Evolutionary conservation across 2,113 vertebrate species (phyloP).

Genomic region (Taxidea taxus): DNA sequence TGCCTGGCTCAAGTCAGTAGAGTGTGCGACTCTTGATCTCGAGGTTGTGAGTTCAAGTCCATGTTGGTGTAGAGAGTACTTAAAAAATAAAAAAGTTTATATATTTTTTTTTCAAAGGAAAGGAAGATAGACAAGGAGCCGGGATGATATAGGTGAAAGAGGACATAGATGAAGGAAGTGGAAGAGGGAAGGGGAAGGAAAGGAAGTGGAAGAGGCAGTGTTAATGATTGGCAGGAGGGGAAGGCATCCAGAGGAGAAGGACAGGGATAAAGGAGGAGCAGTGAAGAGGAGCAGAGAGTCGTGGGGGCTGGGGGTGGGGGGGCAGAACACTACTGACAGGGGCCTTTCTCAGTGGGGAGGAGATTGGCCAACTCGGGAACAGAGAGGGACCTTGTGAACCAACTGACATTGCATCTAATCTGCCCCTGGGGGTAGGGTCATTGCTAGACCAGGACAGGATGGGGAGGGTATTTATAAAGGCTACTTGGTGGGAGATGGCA

Average conservation of each 20-base stretch:
- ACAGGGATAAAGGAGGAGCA: not conserved
- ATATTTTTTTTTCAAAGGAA: not conserved
- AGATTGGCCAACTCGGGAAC: not conserved
- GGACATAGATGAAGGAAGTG: not conserved
- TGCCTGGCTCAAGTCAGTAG: not conserved
- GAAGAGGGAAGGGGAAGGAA: not conserved
- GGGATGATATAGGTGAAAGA: not conserved
- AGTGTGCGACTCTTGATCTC: not conserved
- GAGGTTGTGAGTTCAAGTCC: not conserved
- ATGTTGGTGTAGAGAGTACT: not conserved
- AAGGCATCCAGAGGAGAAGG: not conserved
- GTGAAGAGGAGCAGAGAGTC: not conserved
- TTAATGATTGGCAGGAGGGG: not conserved
- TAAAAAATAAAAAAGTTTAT: not conserved
- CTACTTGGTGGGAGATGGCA: constrained; percentile 44
- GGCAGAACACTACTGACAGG: not conserved
- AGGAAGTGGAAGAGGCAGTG: not conserved
- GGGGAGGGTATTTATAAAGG: constrained; percentile 71
- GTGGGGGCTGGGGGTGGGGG: no score
- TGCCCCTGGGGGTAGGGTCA: not conserved
- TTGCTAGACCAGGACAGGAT: not conserved
- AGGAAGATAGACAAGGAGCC: not conserved
- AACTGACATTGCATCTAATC: not conserved
- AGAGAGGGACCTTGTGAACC: not conserved
- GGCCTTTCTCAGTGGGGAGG: not conserved